phyloP scores from a whole-genome alignment of 2,888 invertebrate species.

The Phortica magna region DNA sequence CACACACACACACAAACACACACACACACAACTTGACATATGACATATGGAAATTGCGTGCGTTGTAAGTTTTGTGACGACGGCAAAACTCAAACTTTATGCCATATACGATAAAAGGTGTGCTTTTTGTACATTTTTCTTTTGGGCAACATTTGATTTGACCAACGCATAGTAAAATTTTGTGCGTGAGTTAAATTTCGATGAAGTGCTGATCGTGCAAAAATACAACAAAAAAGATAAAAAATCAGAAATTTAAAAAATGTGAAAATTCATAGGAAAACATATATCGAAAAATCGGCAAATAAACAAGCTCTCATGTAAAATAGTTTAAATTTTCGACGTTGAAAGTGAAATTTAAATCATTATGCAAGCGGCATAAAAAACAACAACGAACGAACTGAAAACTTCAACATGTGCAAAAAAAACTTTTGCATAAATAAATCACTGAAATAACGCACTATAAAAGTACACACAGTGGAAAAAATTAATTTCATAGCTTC shows the following conservation, averaged over 20 bases:
- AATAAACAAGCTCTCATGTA: constrained; percentile 28
- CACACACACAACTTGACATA: too few species aligned
- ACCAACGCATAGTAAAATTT: constrained; percentile 51
- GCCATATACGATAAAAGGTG: not conserved
- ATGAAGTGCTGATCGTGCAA: constrained; percentile 71
- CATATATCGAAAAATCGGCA: constrained; percentile 47
- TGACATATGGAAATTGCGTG: too few species aligned
- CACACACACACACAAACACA: too few species aligned
- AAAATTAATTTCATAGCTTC: too few species aligned
- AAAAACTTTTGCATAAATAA: not conserved
- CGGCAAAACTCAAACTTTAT: not conserved
- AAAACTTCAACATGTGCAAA: not conserved
- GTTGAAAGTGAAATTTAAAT: not conserved
- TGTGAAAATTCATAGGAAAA: constrained; percentile 56
- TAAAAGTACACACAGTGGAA: too few species aligned
- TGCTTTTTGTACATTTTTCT: not conserved
- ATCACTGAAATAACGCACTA: not conserved
- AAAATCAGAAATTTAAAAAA: constrained; percentile 46
- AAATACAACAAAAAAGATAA: constrained; percentile 33
- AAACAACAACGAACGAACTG: not conserved
- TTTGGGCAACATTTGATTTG: not conserved
- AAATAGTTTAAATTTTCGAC: not conserved
- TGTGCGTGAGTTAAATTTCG: constrained; percentile 73
- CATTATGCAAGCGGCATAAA: not conserved
- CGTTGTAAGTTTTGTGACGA: too few species aligned